These are phyloP conservation scores for Brachyhypopomus occidentalis DNA, from an alignment of 2,113 vertebrate species.

Conservation along the genomic window DNA sequence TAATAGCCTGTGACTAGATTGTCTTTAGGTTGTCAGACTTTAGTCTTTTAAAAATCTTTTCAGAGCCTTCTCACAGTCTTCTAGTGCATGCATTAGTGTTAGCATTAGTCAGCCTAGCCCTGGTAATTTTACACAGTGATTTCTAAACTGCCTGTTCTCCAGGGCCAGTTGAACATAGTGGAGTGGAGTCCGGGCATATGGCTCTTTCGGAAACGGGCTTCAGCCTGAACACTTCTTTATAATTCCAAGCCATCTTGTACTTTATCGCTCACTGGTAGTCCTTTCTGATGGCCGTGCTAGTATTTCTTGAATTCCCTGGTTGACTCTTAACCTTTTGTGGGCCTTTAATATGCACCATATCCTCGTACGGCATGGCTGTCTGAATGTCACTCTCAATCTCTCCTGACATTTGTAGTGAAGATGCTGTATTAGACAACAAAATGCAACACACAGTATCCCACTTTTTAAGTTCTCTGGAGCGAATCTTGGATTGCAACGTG, in stretches of 20 bases:
- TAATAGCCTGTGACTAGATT: no score
- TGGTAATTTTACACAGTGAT: no score
- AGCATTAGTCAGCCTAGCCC: no score
- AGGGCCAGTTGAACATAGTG: not conserved
- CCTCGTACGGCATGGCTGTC: slow-evolving; percentile 54
- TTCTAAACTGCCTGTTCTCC: not conserved
- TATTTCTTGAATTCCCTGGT: slow-evolving; percentile 62
- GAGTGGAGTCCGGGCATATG: not conserved
- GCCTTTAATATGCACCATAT: slow-evolving; percentile 68
- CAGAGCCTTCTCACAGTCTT: no score
- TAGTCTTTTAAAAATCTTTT: no score
- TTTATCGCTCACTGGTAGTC: slow-evolving; percentile 50
- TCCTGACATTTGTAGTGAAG: slow-evolving; percentile 62
- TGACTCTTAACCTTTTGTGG: slow-evolving; percentile 69
- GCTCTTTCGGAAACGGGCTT: not conserved
- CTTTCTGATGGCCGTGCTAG: slow-evolving; percentile 57
- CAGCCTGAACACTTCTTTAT: not conserved
- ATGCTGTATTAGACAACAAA: slow-evolving; percentile 62
- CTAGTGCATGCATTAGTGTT: no score
- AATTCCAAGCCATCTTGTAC: slow-evolving; percentile 19
- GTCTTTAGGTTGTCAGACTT: no score
- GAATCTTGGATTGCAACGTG: not conserved
- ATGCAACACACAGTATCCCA: slow-evolving; percentile 43
- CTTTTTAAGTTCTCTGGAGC: slow-evolving; percentile 27
- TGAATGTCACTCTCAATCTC: slow-evolving; percentile 61